phyloP scores from a whole-genome alignment of 2,888 invertebrate genomes.

The Danaus chrysippus region DNA sequence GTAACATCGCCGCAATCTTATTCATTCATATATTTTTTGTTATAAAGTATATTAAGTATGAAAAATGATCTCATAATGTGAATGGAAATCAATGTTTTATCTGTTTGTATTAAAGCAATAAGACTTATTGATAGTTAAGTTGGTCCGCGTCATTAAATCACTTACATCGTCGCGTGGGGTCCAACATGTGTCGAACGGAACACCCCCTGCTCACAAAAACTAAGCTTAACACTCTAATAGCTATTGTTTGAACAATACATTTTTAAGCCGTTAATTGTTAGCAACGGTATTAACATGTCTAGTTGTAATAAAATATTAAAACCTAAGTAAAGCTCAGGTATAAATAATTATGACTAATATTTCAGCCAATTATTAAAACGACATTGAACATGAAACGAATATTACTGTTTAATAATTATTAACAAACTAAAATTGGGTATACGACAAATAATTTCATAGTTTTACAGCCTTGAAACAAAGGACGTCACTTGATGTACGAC shows the following conservation, averaged over 20 bases:
- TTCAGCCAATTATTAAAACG: too few relatives aligned
- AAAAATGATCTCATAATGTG: too few relatives aligned
- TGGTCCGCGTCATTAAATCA: conserved; percentile 60
- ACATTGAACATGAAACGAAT: too few relatives aligned
- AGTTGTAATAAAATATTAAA: too few relatives aligned
- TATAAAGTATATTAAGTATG: too few relatives aligned
- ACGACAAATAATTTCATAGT: not conserved
- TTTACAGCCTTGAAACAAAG: conserved; percentile 54
- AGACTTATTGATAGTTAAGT: conserved; percentile 9
- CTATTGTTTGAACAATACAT: not conserved
- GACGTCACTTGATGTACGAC: conserved; percentile 53
- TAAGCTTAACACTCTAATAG: not conserved
- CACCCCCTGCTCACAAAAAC: conserved; percentile 24
- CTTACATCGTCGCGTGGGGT: conserved; percentile 71
- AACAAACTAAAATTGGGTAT: too few relatives aligned
- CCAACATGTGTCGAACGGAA: conserved; percentile 60
- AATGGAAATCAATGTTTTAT: not conserved
- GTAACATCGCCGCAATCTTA: not conserved
- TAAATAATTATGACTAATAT: too few relatives aligned
- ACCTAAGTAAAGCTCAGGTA: too few relatives aligned
- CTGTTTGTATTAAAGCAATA: not conserved
- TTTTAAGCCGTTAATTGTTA: not conserved
- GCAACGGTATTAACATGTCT: not conserved
- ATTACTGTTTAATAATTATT: too few relatives aligned
- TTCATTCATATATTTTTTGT: too few relatives aligned